Evolutionary conservation across 2,888 invertebrate genomes (phyloP).

Genomic region (Monochamus alternatus): DNA sequence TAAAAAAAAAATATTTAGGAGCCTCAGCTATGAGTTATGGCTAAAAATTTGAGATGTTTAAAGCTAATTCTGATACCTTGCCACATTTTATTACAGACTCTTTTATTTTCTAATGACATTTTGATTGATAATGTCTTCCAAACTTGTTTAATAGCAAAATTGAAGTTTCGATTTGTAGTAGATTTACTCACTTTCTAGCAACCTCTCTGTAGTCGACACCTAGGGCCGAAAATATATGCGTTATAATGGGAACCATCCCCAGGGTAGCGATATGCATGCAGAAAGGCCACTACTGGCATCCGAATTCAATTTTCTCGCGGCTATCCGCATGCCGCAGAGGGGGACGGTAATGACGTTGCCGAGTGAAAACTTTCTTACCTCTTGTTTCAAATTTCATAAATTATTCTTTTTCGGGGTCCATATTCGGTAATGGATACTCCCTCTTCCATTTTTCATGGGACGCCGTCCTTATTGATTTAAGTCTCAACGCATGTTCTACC

Average conservation of each 20-base stretch:
- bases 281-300: constrained; percentile 23
- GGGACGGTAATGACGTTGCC: constrained; percentile 28
- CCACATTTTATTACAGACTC: too few relatives aligned
- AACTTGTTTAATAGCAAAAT: too few relatives aligned
- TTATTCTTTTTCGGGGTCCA: constrained; percentile 34
- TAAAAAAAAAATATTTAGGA: too few relatives aligned
- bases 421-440: constrained; percentile 33
- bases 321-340: constrained; percentile 10
- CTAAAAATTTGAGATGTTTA: too few relatives aligned
- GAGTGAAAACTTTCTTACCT: constrained; percentile 38
- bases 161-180: too few relatives aligned
- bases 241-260: constrained; percentile 31
- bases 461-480: constrained; percentile 32
- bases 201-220: too few relatives aligned
- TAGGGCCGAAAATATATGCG: constrained; percentile 3
- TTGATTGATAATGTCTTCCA: too few relatives aligned
- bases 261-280: constrained; percentile 29
- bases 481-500: constrained; percentile 30
- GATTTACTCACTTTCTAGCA: too few relatives aligned
- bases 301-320: constrained; percentile 35
- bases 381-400: constrained; percentile 40
- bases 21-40: too few relatives aligned
- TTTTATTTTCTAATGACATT: too few relatives aligned
- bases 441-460: constrained; percentile 31
- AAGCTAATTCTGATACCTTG: too few relatives aligned